These are phyloP conservation scores for Eospalax fontanierii DNA, from an alignment of 2,797 vertebrate species.

Conservation along the genomic window DNA sequence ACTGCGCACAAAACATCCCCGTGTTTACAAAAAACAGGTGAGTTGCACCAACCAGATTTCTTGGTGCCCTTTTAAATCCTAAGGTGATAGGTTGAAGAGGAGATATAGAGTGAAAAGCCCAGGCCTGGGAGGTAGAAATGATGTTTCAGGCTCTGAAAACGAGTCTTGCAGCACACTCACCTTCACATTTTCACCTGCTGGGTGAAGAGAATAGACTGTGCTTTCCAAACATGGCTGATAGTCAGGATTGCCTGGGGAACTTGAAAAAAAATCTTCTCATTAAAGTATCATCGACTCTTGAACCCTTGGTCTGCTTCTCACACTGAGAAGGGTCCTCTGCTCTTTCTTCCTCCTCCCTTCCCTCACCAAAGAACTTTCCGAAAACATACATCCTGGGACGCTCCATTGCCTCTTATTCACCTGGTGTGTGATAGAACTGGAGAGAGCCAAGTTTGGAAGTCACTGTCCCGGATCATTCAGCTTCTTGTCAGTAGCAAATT, in stretches of 20 bases:
- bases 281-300: neutral
- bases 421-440: neutral
- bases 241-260: neutral
- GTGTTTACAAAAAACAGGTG: neutral
- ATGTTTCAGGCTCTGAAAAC: neutral
- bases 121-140: neutral
- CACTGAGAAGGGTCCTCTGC: neutral
- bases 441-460: neutral
- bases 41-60: neutral
- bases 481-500: neutral
- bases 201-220: accelerated
- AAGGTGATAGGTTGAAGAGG: neutral
- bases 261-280: neutral
- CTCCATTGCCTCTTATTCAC: neutral
- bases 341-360: neutral
- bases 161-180: accelerated
- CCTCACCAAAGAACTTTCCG: too few species aligned
- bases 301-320: neutral
- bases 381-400: neutral
- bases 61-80: neutral
- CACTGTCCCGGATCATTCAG: neutral
- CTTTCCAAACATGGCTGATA: neutral
- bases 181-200: neutral
- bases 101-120: neutral
- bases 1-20: neutral